Evolutionary conservation across 2,797 vertebrate species (phyloP), one percentile per base, ranked within the genome.

Genomic region (Scomberomorus guttatus): DNA sequence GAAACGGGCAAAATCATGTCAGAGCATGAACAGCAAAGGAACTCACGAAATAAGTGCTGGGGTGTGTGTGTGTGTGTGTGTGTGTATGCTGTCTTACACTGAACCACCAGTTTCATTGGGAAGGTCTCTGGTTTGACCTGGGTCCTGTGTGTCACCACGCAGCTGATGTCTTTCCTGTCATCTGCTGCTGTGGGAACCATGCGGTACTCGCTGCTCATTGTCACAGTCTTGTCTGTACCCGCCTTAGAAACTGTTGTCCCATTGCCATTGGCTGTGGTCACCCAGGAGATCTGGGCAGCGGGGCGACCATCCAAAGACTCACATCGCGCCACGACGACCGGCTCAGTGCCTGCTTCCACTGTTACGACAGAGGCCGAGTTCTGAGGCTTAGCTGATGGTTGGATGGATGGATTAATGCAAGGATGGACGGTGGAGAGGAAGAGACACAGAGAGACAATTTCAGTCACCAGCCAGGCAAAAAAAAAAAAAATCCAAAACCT

Each of bases 101-200:
- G 94, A 57, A 98, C 88, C 0, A 87, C 93, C 2, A 98, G 95
- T 34, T 86, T 95, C 81, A 97, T 29, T 0, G 74, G 87, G 64
- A 96, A 89, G 82, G 80, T 93, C 2, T 87, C 86, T 0, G 94
- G 67, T 22, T 90, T 93, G 46, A 70, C 5, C 46, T 92, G 93
- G 3, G 95, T 95, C 46, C 95, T 93, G 2, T 98, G 96, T 0
- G 75, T 46, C 57, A 98, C 93, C 39, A 92, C 34, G 17, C 97
- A 98, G 84, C 87, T 96, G 83, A 98, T 87, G 67, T 94, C 94
- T 55, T 92, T 93, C 6, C 94, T 95, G 0, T 98, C 94, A 60
- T 93, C 95, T 0, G 18, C 74, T 0, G 93, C 69, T 1, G 76
- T 92, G 11, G 97, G 96, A 2, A 89, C 87, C 65, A 97, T 64